Percentiles rank a stretch among this genome's conserved stretches.
Conservation (phyloP, 1,140 invertebrate species). For the Anadara kagoshimensis region DNA sequence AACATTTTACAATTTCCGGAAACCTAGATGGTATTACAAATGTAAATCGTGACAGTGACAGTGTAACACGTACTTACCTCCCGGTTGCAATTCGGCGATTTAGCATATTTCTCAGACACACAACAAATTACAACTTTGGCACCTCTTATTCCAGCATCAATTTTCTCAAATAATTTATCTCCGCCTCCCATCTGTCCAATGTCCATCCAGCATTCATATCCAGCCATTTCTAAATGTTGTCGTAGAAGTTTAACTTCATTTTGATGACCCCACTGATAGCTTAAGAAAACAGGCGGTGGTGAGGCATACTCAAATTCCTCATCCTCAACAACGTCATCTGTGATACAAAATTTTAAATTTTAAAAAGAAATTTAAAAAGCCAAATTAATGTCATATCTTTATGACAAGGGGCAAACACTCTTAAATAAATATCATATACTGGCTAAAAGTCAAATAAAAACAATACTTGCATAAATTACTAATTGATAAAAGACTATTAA, state of each 20-base stretch:
- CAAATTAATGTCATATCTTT: background rate
- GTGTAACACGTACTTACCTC: constrained; percentile 48
- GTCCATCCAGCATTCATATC: constrained; percentile 62
- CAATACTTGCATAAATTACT: background rate
- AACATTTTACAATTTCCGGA: too few species aligned
- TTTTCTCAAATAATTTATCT: constrained; percentile 69
- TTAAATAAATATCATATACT: background rate
- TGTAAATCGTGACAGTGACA: too few species aligned
- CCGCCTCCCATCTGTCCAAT: constrained; percentile 66
- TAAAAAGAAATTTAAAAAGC: background rate
- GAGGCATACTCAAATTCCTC: constrained; percentile 60
- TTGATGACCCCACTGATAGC: constrained; percentile 71
- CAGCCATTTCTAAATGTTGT: constrained; percentile 64
- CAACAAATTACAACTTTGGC: constrained; percentile 67
- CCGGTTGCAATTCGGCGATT: constrained; percentile 69
- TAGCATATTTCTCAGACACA: constrained; percentile 66
- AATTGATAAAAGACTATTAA: background rate
- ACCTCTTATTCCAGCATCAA: constrained; percentile 64
- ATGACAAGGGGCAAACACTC: background rate
- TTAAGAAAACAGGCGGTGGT: constrained; percentile 67
- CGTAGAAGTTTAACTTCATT: constrained; percentile 63
- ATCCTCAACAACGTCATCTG: constrained; percentile 64
- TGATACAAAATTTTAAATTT: background rate
- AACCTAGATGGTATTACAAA: too few species aligned
- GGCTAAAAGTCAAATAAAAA: background rate